Conservation (phyloP, 2,888 invertebrate genomes). For the Periphyllus acericola region DNA sequence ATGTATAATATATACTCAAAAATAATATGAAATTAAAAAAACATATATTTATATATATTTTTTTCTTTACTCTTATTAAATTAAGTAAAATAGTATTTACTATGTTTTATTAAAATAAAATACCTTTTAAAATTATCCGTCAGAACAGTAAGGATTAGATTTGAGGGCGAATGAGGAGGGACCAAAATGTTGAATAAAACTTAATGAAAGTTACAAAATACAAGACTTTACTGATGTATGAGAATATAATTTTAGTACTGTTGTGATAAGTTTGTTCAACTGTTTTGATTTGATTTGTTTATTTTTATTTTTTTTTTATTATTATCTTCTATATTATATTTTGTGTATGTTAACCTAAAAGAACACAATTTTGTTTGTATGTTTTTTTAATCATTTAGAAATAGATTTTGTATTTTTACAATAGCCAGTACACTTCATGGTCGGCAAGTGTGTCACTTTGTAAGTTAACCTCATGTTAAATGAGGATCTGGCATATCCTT, state of each 20-base stretch:
- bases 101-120: not conserved
- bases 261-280: constrained; percentile 52
- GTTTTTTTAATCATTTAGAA: constrained; percentile 36
- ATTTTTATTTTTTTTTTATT: constrained; percentile 24
- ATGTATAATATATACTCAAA: not conserved
- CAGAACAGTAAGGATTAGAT: not conserved
- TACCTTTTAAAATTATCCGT: not conserved
- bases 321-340: constrained; percentile 25
- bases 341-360: constrained; percentile 5
- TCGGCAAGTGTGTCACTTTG: not conserved
- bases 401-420: constrained; percentile 47
- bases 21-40: not conserved
- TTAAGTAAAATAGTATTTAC: not conserved
- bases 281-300: constrained; percentile 5
- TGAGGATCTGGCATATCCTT: constrained; percentile 41
- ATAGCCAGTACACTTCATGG: constrained; percentile 29
- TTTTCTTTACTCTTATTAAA: not conserved
- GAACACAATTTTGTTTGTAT: constrained; percentile 25
- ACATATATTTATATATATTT: not conserved
- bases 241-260: constrained; percentile 11
- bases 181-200: constrained; percentile 18
- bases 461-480: not conserved
- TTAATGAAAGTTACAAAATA: constrained; percentile 12
- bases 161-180: not conserved
- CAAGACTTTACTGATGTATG: not conserved